Evolutionary conservation across 2,888 invertebrate genomes (phyloP), one percentile per base, ranked within the genome.

Genomic region (Drosophila nr. perissopoda): DNA sequence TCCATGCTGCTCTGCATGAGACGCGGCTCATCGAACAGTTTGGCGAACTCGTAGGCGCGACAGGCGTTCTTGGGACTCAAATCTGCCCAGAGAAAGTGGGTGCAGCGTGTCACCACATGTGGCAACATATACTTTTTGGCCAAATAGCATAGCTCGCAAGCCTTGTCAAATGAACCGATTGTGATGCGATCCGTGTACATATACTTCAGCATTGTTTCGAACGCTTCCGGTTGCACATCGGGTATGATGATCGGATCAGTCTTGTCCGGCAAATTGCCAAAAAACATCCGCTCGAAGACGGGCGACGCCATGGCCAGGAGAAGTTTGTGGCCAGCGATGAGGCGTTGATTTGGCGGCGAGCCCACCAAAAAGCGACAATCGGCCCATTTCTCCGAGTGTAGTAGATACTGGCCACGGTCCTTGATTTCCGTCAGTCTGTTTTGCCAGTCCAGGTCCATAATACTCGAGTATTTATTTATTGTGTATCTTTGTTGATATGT

Each of bases 51-150:
- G 90, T 97, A 97, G 0, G 97, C 97, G 56, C 97, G 93, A 78
- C 97, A 97, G 0, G 97, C 97, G 92, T 97, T 97, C 86, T 96
- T 95, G 0, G 97, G 96, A 69, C 92, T 92, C 2, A 93, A 69
- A 75, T 92, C 93, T 1, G 96, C 96, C 97, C 97, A 97, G 21
- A 97, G 93, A 88, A 95, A 97, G 74, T 96, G 95, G 0, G 97
- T 97, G 90, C 97, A 97, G 82, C 96, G 96, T 77, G 97, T 96
- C 0, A 97, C 97, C 11, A 97, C 94, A 92, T 96, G 95, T 0
- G 97, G 97, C 64, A 97, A 92, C 96, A 97, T 96, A 86, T 97
- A 97, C 89, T 97, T 97, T 89, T 97, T 97, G 13, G 97, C 97
- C 64, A 96, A 97, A 91, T 97, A 97, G 90, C 97, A 97, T 40